phyloP scores from a whole-genome alignment of 2,113 vertebrate species.

The Microtus pennsylvanicus region DNA sequence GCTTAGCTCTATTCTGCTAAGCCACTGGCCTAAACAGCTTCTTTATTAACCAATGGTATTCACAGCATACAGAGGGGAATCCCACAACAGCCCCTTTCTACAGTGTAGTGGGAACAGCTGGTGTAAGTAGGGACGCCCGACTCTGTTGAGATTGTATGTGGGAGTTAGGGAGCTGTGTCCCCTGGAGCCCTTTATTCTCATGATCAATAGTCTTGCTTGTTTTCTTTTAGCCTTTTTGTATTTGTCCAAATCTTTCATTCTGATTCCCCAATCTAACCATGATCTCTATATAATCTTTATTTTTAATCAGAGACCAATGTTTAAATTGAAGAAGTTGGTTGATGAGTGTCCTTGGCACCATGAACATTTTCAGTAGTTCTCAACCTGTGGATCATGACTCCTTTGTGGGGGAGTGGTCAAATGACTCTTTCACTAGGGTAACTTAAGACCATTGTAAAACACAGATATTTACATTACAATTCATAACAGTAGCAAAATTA shows the following conservation, averaged over 20 bases:
- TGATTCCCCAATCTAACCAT: not conserved
- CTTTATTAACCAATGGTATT: no score
- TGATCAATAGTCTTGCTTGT: not conserved
- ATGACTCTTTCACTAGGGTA: not conserved
- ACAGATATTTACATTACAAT: not conserved
- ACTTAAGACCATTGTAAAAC: not conserved
- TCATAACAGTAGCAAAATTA: not conserved
- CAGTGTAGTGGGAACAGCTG: not conserved
- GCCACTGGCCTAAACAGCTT: no score
- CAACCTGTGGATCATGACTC: not conserved
- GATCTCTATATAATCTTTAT: not conserved
- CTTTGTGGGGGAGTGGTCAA: not conserved
- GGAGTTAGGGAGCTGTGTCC: not conserved
- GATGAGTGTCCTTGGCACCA: not conserved
- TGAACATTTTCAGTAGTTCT: not conserved
- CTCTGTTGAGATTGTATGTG: not conserved
- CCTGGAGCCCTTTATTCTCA: not conserved
- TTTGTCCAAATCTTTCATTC: not conserved
- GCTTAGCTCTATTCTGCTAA: no score
- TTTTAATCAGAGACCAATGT: not conserved
- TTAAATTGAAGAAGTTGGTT: not conserved
- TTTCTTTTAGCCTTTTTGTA: not conserved
- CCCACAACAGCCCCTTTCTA: not conserved
- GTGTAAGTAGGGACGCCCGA: no score
- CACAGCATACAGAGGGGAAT: no score